Percentiles rank a stretch among this genome's conserved stretches.
Evolutionary conservation across 2,797 vertebrate genomes (phyloP).

Genomic region (Micromesistius poutassou): DNA sequence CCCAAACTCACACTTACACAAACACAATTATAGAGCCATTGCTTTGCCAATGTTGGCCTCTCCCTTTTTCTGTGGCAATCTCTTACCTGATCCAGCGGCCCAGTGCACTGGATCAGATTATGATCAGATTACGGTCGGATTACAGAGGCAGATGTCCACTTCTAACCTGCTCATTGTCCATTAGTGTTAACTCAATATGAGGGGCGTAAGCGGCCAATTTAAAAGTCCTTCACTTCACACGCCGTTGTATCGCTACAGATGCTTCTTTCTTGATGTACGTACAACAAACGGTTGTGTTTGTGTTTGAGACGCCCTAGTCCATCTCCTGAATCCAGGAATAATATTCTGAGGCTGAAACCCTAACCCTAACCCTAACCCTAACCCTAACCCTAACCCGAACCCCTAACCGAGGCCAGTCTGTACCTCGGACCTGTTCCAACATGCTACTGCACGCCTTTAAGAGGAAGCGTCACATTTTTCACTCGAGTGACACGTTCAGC

Average conservation of each 20-base stretch:
- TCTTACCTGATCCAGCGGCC: constrained; percentile 37
- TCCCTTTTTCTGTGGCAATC: constrained; percentile 30
- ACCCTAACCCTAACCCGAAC: too few relatives aligned
- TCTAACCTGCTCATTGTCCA: background rate
- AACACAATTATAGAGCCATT: constrained; percentile 6
- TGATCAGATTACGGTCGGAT: background rate
- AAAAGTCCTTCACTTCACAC: background rate
- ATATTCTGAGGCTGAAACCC: too few relatives aligned
- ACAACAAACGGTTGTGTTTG: too few relatives aligned
- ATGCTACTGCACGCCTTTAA: too few relatives aligned
- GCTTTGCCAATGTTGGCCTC: background rate
- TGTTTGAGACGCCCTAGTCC: too few relatives aligned
- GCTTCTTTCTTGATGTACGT: too few relatives aligned
- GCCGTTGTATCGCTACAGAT: background rate
- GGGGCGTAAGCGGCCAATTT: background rate
- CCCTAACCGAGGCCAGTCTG: too few relatives aligned
- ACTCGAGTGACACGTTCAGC: background rate
- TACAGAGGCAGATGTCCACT: background rate
- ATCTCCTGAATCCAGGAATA: too few relatives aligned
- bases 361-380: too few relatives aligned
- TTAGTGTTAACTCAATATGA: background rate
- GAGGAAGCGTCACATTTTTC: too few relatives aligned
- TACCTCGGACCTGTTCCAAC: too few relatives aligned
- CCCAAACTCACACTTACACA: constrained; percentile 17
- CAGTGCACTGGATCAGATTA: background rate